Evolutionary conservation across 2,888 invertebrate species (phyloP).

Genomic region (Trileptium ribeirensis): DNA sequence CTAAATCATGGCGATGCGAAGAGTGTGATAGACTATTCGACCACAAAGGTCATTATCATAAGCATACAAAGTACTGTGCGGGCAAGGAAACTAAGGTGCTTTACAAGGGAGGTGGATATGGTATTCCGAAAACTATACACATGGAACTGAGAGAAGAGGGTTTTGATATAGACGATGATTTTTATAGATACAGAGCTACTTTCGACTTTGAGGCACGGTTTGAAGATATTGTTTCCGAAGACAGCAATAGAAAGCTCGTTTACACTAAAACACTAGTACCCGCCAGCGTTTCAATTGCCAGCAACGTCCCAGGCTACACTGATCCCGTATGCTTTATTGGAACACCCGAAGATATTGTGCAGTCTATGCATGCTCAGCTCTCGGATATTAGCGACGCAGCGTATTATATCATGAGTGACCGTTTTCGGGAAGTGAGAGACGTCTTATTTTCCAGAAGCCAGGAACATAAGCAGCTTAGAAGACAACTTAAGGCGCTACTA

Average conservation of each 20-base stretch:
- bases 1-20: neutral
- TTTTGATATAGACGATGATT: neutral
- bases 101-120: neutral
- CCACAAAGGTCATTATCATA: neutral
- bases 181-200: neutral
- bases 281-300: neutral
- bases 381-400: neutral
- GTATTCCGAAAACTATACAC: neutral
- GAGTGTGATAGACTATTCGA: neutral
- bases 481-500: too few relatives aligned
- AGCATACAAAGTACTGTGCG: neutral
- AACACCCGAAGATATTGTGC: neutral
- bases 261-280: neutral
- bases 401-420: too few relatives aligned
- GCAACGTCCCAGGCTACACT: neutral
- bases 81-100: neutral
- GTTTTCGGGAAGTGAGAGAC: too few relatives aligned
- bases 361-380: neutral
- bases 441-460: too few relatives aligned
- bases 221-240: neutral
- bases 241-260: too few relatives aligned
- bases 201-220: slow-evolving; percentile 3
- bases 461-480: too few relatives aligned
- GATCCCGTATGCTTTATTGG: neutral
- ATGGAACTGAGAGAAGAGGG: neutral